phyloP scores from a whole-genome alignment of 2,797 vertebrate species.

The Chelon labrosus region DNA sequence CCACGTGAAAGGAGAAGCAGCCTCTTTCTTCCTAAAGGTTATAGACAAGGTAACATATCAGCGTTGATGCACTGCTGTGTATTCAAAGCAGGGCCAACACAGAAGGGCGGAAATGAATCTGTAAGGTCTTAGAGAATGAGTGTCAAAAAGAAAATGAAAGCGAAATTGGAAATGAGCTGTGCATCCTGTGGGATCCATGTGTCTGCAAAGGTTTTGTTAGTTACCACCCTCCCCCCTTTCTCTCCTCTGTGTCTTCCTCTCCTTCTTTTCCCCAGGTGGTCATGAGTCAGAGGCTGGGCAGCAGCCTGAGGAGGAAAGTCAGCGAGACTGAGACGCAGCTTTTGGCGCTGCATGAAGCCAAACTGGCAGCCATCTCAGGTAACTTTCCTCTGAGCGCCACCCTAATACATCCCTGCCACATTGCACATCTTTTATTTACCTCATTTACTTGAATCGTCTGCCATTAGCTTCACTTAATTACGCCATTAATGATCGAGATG shows the following conservation, averaged over 20 bases:
- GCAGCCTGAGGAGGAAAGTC: conserved; percentile 88
- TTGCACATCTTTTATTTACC: conserved; percentile 51
- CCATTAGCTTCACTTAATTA: conserved; percentile 64
- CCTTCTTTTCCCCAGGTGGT: conserved; percentile 86
- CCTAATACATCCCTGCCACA: conserved; percentile 20
- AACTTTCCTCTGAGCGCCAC: conserved; percentile 44
- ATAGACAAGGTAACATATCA: conserved; percentile 58
- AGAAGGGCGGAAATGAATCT: conserved; percentile 60
- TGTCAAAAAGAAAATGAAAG: conserved; percentile 69
- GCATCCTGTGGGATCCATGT: conserved; percentile 72
- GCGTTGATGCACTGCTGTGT: conserved; percentile 50
- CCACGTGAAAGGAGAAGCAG: conserved; percentile 45
- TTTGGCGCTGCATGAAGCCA: conserved; percentile 90
- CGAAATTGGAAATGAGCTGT: conserved; percentile 67
- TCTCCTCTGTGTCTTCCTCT: conserved; percentile 40
- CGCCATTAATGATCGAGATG: conserved; percentile 60
- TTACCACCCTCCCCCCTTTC: conserved; percentile 34
- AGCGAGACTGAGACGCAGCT: conserved; percentile 90
- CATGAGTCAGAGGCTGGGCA: conserved; percentile 89
- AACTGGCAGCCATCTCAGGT: conserved; percentile 91
- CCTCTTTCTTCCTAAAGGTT: conserved; percentile 73
- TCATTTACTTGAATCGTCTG: conserved; percentile 50
- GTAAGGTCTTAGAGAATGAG: conserved; percentile 65
- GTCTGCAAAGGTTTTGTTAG: conserved; percentile 70
- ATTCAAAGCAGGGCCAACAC: conserved; percentile 59